Conservation (phyloP, 2,113 vertebrate species). For the Polyodon spathula region DNA sequence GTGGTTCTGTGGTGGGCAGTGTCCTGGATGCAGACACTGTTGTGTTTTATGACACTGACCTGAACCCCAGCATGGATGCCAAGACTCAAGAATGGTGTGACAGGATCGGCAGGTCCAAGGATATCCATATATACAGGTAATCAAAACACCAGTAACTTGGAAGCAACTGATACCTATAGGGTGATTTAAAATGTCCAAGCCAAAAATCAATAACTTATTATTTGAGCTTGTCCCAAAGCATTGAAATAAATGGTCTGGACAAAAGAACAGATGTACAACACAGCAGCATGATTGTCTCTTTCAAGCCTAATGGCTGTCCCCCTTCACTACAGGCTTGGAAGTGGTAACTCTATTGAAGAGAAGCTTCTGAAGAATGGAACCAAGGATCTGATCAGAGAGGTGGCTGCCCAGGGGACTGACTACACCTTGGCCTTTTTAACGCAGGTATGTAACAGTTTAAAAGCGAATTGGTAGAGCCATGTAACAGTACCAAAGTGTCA, state of each 20-base stretch:
- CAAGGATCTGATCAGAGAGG: constrained; percentile 86
- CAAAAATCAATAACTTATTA: not conserved
- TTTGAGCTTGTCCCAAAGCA: not conserved
- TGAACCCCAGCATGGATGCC: constrained; percentile 83
- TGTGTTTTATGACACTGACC: constrained; percentile 85
- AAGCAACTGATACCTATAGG: not conserved
- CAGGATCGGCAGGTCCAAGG: constrained; percentile 81
- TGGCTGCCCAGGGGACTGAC: constrained; percentile 84
- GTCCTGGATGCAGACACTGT: constrained; percentile 82
- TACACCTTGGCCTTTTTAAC: constrained; percentile 86
- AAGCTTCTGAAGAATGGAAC: constrained; percentile 87
- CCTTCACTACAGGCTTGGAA: constrained; percentile 62
- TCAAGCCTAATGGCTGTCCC: not conserved
- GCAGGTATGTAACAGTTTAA: constrained; percentile 51
- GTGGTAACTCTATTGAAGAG: constrained; percentile 86
- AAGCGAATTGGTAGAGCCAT: too few relatives aligned
- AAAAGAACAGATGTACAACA: too few relatives aligned
- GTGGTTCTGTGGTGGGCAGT: constrained; percentile 71
- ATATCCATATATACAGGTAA: constrained; percentile 91
- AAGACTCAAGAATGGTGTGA: constrained; percentile 88
- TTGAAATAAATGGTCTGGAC: too few relatives aligned
- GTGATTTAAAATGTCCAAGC: too few relatives aligned
- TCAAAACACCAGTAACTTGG: not conserved
- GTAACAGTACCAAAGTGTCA: not conserved
- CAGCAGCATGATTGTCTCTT: not conserved